Evolutionary conservation across 2,797 vertebrate species (phyloP).

Genomic region (Paedocypris micromegethes): DNA sequence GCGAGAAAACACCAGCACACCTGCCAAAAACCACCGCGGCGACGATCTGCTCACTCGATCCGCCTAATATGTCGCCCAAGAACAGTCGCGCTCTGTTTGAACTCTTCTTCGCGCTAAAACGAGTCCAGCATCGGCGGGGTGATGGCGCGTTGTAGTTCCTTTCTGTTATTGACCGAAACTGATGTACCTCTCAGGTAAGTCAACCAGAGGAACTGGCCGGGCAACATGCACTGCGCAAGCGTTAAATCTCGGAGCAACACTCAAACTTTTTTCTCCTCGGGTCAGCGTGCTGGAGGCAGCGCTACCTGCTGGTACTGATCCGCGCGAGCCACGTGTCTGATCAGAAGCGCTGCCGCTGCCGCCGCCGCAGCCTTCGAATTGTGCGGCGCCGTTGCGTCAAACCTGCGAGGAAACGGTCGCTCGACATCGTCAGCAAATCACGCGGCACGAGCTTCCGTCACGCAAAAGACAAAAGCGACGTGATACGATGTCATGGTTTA

Average conservation of each 20-base stretch:
- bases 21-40: constrained; percentile 17
- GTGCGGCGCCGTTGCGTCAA: constrained; percentile 9
- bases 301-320: constrained; percentile 61
- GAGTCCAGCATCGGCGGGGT: neutral
- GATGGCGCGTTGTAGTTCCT: constrained; percentile 13
- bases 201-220: constrained; percentile 75
- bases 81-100: neutral
- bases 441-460: constrained; percentile 5
- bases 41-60: neutral
- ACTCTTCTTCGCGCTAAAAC: neutral
- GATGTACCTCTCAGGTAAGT: constrained; percentile 72
- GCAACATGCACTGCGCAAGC: constrained; percentile 73
- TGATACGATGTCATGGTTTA: neutral
- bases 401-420: neutral
- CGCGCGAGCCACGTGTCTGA: neutral
- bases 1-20: constrained; percentile 24
- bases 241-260: constrained; percentile 59
- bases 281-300: constrained; percentile 50
- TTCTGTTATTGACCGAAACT: constrained; percentile 61
- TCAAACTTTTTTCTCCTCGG: constrained; percentile 64
- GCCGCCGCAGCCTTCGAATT: constrained; percentile 8
- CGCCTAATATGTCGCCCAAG: neutral
- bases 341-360: constrained; percentile 1
- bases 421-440: constrained; percentile 18
- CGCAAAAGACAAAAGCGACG: constrained; percentile 27